phyloP scores from a whole-genome alignment of 2,113 vertebrate species.

The Ictalurus furcatus region DNA sequence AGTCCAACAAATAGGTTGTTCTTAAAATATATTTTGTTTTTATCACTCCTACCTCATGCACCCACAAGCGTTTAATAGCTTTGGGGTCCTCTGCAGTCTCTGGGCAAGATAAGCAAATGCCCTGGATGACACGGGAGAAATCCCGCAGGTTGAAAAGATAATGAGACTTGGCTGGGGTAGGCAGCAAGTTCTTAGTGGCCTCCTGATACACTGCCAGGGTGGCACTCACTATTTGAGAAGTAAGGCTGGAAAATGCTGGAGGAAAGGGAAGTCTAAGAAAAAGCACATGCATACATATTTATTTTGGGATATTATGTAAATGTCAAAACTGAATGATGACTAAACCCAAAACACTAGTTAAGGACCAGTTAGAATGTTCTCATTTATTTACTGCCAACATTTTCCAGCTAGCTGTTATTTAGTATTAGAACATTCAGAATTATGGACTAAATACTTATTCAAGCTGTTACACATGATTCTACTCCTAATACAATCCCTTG shows the following conservation, averaged over 20 bases:
- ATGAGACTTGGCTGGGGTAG: conserved; percentile 88
- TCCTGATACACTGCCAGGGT: conserved; percentile 84
- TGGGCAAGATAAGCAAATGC: conserved; percentile 85
- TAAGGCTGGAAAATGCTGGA: conserved; percentile 74
- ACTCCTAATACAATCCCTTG: background rate
- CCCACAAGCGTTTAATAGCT: conserved; percentile 86
- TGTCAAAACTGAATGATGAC: background rate
- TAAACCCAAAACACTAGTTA: background rate
- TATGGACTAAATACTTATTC: background rate
- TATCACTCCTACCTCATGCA: conserved; percentile 82
- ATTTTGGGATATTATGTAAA: background rate
- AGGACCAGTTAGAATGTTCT: background rate
- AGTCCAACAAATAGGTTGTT: background rate
- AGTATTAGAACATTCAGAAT: background rate
- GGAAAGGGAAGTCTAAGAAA: conserved; percentile 80
- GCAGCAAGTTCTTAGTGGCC: conserved; percentile 85
- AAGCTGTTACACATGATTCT: background rate
- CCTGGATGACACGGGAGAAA: conserved; percentile 89
- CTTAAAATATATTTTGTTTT: background rate
- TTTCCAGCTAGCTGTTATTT: background rate
- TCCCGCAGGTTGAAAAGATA: conserved; percentile 91
- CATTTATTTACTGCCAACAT: background rate
- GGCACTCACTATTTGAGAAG: conserved; percentile 76
- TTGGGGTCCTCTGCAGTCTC: conserved; percentile 76
- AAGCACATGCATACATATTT: conserved; percentile 30